A percentile compares a stretch with the other conserved stretches of the same genome.
These are phyloP conservation scores for Pseudomyrmex dendroicus DNA, from an alignment of 1,140 invertebrate genomes.

Conservation along the genomic window DNA sequence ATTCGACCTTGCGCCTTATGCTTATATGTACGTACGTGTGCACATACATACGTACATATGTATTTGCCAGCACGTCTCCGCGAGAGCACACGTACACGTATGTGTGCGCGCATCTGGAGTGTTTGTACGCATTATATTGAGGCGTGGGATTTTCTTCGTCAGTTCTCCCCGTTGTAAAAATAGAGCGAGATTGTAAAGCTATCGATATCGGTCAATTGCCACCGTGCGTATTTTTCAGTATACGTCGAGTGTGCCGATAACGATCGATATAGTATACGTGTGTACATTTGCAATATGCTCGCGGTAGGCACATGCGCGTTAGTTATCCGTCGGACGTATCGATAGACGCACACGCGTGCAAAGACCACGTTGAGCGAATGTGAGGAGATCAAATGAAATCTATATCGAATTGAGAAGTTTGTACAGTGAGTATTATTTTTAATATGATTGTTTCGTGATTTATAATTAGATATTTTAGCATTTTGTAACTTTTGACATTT, in stretches of 20 bases:
- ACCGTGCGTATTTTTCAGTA: conserved; percentile 10
- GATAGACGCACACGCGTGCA: neutral
- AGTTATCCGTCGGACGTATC: neutral
- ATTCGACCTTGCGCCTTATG: conserved; percentile 19
- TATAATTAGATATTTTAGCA: too few species aligned
- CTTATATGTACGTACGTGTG: neutral
- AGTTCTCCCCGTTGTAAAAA: conserved; percentile 15
- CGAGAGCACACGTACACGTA: too few species aligned
- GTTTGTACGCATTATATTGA: neutral
- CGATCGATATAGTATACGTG: too few species aligned
- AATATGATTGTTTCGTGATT: too few species aligned
- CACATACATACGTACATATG: too few species aligned
- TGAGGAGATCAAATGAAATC: neutral
- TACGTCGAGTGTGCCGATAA: conserved; percentile 16
- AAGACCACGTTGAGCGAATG: too few species aligned
- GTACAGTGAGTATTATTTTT: too few species aligned
- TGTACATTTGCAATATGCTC: neutral
- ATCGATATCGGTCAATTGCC: conserved; percentile 15
- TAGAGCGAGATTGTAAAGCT: conserved; percentile 32
- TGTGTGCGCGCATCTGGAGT: neutral
- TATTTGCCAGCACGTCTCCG: too few species aligned
- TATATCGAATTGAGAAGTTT: neutral
- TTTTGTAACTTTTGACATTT: too few species aligned
- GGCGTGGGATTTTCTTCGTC: neutral
- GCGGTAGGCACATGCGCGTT: neutral